Conservation (phyloP, 2,113 vertebrate genomes). For the Ptychochromis oligacanthus region DNA sequence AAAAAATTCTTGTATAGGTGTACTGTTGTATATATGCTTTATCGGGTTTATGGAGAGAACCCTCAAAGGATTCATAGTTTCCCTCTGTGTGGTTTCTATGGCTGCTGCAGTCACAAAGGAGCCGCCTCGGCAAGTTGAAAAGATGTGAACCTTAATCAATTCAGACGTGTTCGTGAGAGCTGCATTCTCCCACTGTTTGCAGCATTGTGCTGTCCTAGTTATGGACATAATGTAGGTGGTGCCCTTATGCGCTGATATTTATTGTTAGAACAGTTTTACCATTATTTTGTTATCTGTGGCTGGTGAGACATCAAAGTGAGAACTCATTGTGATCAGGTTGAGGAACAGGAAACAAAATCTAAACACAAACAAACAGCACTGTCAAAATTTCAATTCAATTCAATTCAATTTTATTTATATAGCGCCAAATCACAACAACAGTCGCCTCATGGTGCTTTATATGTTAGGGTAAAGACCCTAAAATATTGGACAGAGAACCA, state of each 20-base stretch:
- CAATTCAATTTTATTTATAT: too few relatives aligned
- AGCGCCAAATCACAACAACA: too few relatives aligned
- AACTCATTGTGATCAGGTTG: neutral
- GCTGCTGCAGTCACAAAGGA: neutral
- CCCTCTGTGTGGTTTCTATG: neutral
- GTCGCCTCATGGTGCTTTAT: too few relatives aligned
- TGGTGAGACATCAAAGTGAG: neutral
- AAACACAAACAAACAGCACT: neutral
- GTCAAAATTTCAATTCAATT: too few relatives aligned
- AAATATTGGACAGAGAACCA: too few relatives aligned
- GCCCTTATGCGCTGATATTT: neutral
- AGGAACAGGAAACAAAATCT: neutral
- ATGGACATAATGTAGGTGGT: neutral
- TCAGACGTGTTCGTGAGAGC: neutral
- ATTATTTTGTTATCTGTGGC: neutral
- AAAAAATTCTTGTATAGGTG: neutral
- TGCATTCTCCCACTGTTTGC: neutral
- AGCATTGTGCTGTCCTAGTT: neutral
- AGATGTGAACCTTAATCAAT: neutral
- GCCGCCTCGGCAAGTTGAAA: neutral
- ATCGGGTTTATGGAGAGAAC: neutral
- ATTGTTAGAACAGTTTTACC: neutral
- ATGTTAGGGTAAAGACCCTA: too few relatives aligned
- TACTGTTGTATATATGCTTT: neutral
- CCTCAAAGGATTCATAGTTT: neutral